These are phyloP conservation scores for Abscondita cerata DNA, from an alignment of 2,888 invertebrate species.

Conservation along the genomic window DNA sequence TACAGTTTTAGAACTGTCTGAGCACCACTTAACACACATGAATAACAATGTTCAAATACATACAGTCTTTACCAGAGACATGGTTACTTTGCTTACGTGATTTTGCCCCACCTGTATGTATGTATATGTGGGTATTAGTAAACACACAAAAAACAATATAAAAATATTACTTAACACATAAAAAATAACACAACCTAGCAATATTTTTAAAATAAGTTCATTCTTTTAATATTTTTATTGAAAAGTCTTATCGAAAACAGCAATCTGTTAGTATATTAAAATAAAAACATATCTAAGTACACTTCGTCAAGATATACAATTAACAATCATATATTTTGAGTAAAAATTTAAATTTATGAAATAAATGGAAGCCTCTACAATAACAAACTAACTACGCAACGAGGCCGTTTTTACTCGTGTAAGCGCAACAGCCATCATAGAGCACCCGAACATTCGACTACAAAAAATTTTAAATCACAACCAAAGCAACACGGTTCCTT, in stretches of 20 bases:
- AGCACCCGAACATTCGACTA: slow-evolving; percentile 45
- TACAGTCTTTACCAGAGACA: slow-evolving; percentile 61
- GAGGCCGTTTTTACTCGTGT: slow-evolving; percentile 47
- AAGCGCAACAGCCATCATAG: slow-evolving; percentile 52
- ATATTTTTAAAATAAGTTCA: slow-evolving; percentile 49
- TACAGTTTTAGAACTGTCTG: slow-evolving; percentile 55
- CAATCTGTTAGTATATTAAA: slow-evolving; percentile 55
- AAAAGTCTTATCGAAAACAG: slow-evolving; percentile 51
- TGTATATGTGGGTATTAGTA: slow-evolving; percentile 61
- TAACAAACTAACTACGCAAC: slow-evolving; percentile 56
- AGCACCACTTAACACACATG: slow-evolving; percentile 61
- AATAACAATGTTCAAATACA: slow-evolving; percentile 60
- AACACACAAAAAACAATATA: slow-evolving; percentile 55
- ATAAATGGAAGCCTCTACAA: slow-evolving; percentile 58
- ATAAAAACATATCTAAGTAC: slow-evolving; percentile 55
- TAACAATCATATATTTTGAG: slow-evolving; percentile 41
- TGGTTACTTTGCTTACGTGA: slow-evolving; percentile 61
- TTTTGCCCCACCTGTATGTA: slow-evolving; percentile 62
- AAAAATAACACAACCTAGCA: slow-evolving; percentile 57
- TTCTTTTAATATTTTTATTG: slow-evolving; percentile 53
- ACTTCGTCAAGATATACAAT: slow-evolving; percentile 48
- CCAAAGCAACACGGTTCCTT: slow-evolving; percentile 20
- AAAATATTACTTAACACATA: slow-evolving; percentile 54
- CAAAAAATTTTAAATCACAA: slow-evolving; percentile 38
- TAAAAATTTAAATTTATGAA: slow-evolving; percentile 52